A percentile compares a stretch with the other conserved stretches of the same genome.
Conservation (phyloP, 2,888 invertebrate genomes). For the Nymphalis polychloros region DNA sequence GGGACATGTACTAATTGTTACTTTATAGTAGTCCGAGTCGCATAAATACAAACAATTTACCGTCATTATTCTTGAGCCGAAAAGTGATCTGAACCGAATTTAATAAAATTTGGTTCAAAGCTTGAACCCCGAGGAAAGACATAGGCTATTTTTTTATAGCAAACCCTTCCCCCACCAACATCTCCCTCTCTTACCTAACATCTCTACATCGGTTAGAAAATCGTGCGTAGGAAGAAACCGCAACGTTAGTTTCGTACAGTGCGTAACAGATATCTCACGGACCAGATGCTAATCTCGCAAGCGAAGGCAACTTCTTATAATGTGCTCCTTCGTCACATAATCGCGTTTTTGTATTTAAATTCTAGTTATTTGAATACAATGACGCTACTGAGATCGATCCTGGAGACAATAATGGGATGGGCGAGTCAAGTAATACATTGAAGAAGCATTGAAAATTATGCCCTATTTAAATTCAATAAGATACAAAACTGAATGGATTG, state of each 20-base stretch:
- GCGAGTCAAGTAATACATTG: conserved; percentile 46
- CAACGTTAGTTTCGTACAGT: conserved; percentile 45
- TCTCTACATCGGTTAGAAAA: not conserved
- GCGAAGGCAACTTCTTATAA: conserved; percentile 68
- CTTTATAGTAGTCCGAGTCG: too few relatives aligned
- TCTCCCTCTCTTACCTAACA: too few relatives aligned
- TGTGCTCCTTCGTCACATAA: conserved; percentile 73
- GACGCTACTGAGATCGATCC: conserved; percentile 72
- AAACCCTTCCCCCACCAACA: too few relatives aligned
- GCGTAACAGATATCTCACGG: conserved; percentile 46
- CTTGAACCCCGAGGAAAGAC: too few relatives aligned
- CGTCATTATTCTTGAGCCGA: too few relatives aligned
- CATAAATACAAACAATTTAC: too few relatives aligned
- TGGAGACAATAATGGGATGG: conserved; percentile 64
- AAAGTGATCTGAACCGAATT: too few relatives aligned
- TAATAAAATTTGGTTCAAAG: too few relatives aligned
- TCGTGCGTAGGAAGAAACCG: not conserved
- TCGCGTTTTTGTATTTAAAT: conserved; percentile 81
- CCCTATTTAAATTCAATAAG: not conserved
- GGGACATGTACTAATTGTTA: too few relatives aligned
- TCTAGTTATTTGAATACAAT: conserved; percentile 79
- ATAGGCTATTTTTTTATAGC: too few relatives aligned
- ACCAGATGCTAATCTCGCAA: conserved; percentile 63
- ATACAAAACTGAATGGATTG: not conserved
- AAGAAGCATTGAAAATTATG: not conserved